Evolutionary conservation across 2,797 vertebrate genomes (phyloP).

Genomic region (Tangara arthus): DNA sequence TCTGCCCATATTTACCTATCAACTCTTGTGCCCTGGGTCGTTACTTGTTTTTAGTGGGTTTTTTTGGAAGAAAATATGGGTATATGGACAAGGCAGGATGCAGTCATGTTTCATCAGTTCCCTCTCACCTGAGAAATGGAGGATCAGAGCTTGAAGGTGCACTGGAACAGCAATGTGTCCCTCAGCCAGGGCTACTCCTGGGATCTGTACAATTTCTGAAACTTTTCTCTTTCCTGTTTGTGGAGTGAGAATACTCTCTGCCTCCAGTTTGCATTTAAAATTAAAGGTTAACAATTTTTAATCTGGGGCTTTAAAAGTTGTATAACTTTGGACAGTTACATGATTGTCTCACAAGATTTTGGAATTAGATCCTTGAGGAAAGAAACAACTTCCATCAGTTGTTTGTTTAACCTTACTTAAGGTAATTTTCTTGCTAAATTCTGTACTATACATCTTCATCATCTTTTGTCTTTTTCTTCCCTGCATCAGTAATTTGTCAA

Average conservation of each 20-base stretch:
- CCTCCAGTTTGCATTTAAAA: not conserved
- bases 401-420: not conserved
- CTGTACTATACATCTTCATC: not conserved
- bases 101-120: not conserved
- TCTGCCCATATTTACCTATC: not conserved
- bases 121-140: not conserved
- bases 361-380: not conserved
- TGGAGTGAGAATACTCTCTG: not conserved
- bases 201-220: not conserved
- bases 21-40: rapidly evolving
- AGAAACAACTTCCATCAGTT: not conserved
- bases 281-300: not conserved
- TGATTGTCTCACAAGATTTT: not conserved
- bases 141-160: not conserved
- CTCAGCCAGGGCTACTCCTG: not conserved
- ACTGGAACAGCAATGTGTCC: not conserved
- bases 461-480: not conserved
- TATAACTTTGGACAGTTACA: not conserved
- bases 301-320: not conserved
- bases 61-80: not conserved
- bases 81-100: not conserved
- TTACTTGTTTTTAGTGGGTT: rapidly evolving
- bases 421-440: not conserved
- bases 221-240: not conserved
- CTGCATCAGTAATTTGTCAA: not conserved